Evolutionary conservation across 2,113 vertebrate species (phyloP).

Genomic region (Scopus umbretta): DNA sequence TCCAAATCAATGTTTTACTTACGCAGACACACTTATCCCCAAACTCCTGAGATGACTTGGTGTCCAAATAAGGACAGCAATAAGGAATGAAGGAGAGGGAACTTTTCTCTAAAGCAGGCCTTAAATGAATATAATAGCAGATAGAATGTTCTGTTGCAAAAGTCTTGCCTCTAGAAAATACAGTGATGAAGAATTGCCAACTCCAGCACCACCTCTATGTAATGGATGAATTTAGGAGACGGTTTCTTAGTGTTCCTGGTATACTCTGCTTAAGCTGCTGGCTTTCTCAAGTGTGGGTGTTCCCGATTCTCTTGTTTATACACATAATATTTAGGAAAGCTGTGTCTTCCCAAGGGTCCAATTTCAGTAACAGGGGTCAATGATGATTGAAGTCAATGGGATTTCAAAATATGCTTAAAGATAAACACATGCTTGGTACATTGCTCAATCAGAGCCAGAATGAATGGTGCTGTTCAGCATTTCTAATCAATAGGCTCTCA

Average conservation of each 20-base stretch:
- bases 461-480: neutral
- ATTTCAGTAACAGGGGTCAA: constrained; percentile 48
- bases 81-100: neutral
- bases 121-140: neutral
- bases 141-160: neutral
- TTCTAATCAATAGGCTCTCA: neutral
- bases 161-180: neutral
- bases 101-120: neutral
- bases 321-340: constrained; percentile 56
- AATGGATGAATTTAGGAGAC: neutral
- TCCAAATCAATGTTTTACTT: neutral
- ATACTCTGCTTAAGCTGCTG: neutral
- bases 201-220: neutral
- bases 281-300: constrained; percentile 18
- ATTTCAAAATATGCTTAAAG: constrained; percentile 51
- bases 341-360: constrained; percentile 37
- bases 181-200: neutral
- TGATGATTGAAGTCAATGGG: constrained; percentile 40
- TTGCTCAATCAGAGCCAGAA: neutral
- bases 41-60: neutral
- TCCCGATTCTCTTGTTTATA: constrained; percentile 49
- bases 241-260: neutral
- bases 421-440: constrained; percentile 31
- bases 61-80: neutral
- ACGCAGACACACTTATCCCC: neutral